phyloP scores from a whole-genome alignment of 2,888 invertebrate genomes.

The Ochlodes sylvanus region DNA sequence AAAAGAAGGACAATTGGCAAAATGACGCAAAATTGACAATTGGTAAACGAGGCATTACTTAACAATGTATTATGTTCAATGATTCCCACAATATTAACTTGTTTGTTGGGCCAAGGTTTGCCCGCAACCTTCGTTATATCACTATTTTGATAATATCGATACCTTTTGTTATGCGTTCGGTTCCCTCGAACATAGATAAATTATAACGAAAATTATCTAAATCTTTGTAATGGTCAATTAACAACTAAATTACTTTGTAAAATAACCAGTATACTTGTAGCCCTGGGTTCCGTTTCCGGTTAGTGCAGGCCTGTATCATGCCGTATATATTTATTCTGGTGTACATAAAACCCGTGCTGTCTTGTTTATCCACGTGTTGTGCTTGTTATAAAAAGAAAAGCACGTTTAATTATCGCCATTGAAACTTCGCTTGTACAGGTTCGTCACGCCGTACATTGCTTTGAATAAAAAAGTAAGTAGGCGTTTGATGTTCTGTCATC shows the following conservation, averaged over 20 bases:
- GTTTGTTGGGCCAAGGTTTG: slow-evolving; percentile 16
- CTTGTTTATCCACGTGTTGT: background rate
- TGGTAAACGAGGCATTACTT: too few relatives aligned
- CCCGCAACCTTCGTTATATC: slow-evolving; percentile 7
- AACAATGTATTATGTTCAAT: background rate
- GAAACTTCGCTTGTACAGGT: background rate
- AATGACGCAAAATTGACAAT: too few relatives aligned
- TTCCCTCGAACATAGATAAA: background rate
- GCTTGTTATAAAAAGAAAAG: background rate
- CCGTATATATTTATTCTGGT: background rate
- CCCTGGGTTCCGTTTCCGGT: slow-evolving; percentile 1
- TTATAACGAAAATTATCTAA: too few relatives aligned
- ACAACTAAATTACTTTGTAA: background rate
- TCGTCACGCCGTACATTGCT: background rate
- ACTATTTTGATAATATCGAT: slow-evolving; percentile 8
- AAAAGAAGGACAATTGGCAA: too few relatives aligned
- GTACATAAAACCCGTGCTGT: background rate
- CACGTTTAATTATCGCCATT: background rate
- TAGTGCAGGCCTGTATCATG: background rate
- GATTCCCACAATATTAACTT: slow-evolving; percentile 3
- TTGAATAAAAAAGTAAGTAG: slow-evolving; percentile 11
- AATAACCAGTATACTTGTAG: background rate
- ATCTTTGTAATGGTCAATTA: background rate
- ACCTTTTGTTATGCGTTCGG: slow-evolving; percentile 4
- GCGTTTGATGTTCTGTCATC: slow-evolving; percentile 1